Percentiles rank a stretch among this genome's conserved stretches.
phyloP scores from a whole-genome alignment of 2,113 vertebrate genomes.

The Illadopsis cleaveri region DNA sequence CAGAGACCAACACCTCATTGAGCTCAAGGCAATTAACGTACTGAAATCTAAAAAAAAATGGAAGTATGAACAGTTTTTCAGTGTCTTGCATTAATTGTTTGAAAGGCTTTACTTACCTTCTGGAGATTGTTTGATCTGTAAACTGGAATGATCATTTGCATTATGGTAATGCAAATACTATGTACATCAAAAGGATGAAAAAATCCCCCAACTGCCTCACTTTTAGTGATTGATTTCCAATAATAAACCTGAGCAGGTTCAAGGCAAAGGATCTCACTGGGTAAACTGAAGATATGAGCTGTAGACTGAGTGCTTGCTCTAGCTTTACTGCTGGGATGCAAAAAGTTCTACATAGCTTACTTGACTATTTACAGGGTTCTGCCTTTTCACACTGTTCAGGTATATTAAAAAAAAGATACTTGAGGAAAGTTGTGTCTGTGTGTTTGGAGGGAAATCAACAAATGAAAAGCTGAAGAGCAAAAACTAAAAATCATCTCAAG shows the following conservation, averaged over 20 bases:
- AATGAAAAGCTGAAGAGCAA: neutral
- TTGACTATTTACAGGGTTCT: neutral
- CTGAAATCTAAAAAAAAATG: neutral
- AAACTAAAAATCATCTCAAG: neutral
- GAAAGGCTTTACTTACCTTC: neutral
- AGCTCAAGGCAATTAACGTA: neutral
- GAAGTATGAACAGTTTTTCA: neutral
- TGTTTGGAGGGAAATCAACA: neutral
- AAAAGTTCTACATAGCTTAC: neutral
- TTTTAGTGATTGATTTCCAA: neutral
- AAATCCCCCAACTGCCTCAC: neutral
- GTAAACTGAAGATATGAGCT: neutral
- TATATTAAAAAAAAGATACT: neutral
- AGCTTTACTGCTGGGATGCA: neutral
- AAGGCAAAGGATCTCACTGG: neutral
- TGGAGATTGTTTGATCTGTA: neutral
- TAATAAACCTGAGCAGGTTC: neutral
- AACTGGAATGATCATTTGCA: neutral
- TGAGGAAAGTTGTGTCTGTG: neutral
- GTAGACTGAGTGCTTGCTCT: neutral
- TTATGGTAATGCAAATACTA: neutral
- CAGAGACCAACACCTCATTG: neutral
- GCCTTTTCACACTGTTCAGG: neutral
- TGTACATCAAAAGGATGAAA: neutral
- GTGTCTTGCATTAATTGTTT: neutral